phyloP scores from a whole-genome alignment of 2,888 invertebrate species.

The Ischnus inquisitorius region DNA sequence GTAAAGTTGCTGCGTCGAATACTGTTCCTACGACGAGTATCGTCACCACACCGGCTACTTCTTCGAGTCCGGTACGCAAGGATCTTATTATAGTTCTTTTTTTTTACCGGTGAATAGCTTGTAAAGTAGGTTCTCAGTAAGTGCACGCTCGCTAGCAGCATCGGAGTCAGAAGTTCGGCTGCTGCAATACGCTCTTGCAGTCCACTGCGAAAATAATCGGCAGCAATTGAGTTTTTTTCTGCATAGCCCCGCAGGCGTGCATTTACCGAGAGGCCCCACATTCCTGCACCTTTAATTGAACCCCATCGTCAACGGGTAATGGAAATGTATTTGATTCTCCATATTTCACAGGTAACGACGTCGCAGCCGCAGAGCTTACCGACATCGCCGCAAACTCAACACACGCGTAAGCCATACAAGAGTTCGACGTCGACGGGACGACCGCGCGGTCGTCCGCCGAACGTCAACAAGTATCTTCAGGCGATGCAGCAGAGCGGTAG shows the following conservation, averaged over 20 bases:
- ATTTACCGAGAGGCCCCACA: too few species aligned
- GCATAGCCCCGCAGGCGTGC: too few species aligned
- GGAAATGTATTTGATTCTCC: neutral
- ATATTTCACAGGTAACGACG: constrained; percentile 32
- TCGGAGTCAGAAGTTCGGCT: too few species aligned
- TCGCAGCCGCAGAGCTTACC: constrained; percentile 65
- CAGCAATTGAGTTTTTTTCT: too few species aligned
- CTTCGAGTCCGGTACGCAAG: constrained; percentile 75
- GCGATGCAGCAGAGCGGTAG: constrained; percentile 73
- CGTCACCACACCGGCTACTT: constrained; percentile 66
- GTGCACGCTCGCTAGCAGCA: too few species aligned
- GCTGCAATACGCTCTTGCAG: too few species aligned
- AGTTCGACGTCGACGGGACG: constrained; percentile 83
- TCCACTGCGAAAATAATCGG: too few species aligned
- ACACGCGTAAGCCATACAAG: constrained; percentile 76
- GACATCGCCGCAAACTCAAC: constrained; percentile 74
- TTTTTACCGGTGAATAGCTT: too few species aligned
- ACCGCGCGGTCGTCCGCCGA: constrained; percentile 86
- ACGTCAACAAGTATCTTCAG: constrained; percentile 81
- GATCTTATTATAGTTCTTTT: too few species aligned
- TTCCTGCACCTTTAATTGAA: neutral
- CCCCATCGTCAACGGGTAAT: neutral
- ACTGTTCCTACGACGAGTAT: constrained; percentile 56
- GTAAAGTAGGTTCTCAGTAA: too few species aligned
- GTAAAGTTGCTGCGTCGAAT: constrained; percentile 87